These are phyloP conservation scores for Clarias laeviceps DNA, from an alignment of 2,797 vertebrate genomes.

Conservation along the genomic window DNA sequence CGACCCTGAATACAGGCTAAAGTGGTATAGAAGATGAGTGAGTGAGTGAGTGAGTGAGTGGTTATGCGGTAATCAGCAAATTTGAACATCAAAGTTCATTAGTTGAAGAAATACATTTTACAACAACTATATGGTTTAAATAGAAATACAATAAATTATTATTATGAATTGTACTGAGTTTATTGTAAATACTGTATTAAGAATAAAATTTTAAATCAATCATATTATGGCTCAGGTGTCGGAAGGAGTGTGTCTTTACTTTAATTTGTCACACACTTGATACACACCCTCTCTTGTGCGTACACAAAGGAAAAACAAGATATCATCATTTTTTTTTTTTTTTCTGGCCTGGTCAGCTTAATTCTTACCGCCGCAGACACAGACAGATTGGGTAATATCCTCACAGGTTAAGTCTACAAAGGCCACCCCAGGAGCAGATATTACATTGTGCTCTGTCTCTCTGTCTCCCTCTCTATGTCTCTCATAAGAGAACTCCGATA, in stretches of 20 bases:
- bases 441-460: constrained; percentile 61
- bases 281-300: background rate
- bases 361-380: constrained; percentile 67
- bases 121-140: background rate
- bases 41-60: too few species aligned
- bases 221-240: background rate
- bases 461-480: constrained; percentile 57
- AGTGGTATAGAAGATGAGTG: too few species aligned
- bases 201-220: background rate
- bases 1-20: too few species aligned
- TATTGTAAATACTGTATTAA: background rate
- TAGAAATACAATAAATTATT: background rate
- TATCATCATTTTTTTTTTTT: constrained; percentile 10
- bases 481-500: constrained; percentile 83
- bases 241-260: background rate
- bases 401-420: constrained; percentile 76
- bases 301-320: background rate
- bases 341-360: constrained; percentile 63
- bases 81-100: background rate
- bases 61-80: background rate
- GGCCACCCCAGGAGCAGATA: constrained; percentile 72
- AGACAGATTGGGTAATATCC: constrained; percentile 74
- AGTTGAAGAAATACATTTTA: background rate
- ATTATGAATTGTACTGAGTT: too few species aligned
- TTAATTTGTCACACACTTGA: background rate